Percentiles rank a stretch among this genome's conserved stretches.
These are phyloP conservation scores for Tringa solitaria DNA, from an alignment of 2,113 vertebrate genomes.

Conservation along the genomic window DNA sequence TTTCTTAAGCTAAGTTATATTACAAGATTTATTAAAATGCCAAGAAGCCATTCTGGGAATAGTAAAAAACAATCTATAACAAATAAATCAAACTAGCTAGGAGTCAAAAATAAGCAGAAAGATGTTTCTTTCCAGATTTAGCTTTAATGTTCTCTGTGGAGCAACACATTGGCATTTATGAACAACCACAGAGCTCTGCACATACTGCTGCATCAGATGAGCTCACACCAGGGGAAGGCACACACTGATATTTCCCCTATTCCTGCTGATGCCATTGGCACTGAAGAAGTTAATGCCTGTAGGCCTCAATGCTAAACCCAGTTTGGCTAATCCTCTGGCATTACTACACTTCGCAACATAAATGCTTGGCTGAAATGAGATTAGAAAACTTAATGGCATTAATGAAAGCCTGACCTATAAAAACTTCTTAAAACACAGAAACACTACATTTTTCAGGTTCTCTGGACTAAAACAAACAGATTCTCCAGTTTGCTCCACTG, in stretches of 20 bases:
- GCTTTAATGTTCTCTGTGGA: not conserved
- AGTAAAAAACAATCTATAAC: not conserved
- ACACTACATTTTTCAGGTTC: not conserved
- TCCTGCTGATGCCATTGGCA: not conserved
- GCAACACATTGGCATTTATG: not conserved
- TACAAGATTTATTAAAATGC: not conserved
- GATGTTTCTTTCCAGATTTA: not conserved
- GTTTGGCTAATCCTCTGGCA: not conserved
- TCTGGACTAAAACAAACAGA: not conserved
- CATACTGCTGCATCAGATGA: not conserved
- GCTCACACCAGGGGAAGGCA: not conserved
- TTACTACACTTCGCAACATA: conserved; percentile 7
- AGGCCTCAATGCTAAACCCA: not conserved
- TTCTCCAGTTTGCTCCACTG: not conserved
- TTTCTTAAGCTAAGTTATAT: not conserved
- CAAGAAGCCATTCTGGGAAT: not conserved
- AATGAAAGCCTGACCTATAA: conserved; percentile 19
- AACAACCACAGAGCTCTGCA: not conserved
- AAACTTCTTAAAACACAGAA: not conserved
- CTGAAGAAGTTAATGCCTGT: conserved; percentile 20
- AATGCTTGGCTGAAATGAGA: conserved; percentile 1
- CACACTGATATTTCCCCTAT: not conserved
- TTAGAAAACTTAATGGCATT: conserved; percentile 26
- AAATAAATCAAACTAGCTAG: not conserved
- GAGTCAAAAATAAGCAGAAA: not conserved